A percentile compares a stretch with the other conserved stretches of the same genome.
Conservation (phyloP, 2,888 invertebrate genomes). For the Aromia moschata region DNA sequence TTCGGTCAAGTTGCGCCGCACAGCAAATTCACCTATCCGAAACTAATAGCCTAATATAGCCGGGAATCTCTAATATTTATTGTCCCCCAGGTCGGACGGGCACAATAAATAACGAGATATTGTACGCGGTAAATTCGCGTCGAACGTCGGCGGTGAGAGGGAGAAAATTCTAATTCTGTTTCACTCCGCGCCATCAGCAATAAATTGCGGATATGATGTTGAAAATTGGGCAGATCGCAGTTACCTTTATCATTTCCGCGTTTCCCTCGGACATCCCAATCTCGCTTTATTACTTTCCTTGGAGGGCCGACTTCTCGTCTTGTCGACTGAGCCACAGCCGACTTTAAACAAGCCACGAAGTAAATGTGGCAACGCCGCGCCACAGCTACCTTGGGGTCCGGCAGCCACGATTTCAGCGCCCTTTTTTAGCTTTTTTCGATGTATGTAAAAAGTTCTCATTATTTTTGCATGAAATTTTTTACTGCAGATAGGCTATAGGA, state of each 20-base stretch:
- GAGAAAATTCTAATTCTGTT: slow-evolving; percentile 29
- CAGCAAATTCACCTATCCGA: neutral
- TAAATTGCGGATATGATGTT: slow-evolving; percentile 37
- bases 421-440: no score
- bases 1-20: neutral
- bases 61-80: slow-evolving; percentile 19
- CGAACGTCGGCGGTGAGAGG: slow-evolving; percentile 23
- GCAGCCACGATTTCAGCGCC: no score
- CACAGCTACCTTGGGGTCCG: no score
- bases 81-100: slow-evolving; percentile 14
- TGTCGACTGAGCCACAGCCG: no score
- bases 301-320: slow-evolving; percentile 10
- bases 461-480: no score
- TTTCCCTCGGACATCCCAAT: slow-evolving; percentile 24
- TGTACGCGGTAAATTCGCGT: slow-evolving; percentile 26
- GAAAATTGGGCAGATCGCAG: slow-evolving; percentile 37
- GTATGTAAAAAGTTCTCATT: no score
- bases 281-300: slow-evolving; percentile 23
- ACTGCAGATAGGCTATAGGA: no score
- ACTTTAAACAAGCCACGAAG: no score
- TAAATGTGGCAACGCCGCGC: no score
- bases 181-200: slow-evolving; percentile 24
- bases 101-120: slow-evolving; percentile 28
- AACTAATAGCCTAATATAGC: slow-evolving; percentile 21
- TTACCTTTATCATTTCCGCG: slow-evolving; percentile 36